Base-by-base conservation (phyloP, 2,113 vertebrate genomes). In the Xenus cinereus region DNA sequence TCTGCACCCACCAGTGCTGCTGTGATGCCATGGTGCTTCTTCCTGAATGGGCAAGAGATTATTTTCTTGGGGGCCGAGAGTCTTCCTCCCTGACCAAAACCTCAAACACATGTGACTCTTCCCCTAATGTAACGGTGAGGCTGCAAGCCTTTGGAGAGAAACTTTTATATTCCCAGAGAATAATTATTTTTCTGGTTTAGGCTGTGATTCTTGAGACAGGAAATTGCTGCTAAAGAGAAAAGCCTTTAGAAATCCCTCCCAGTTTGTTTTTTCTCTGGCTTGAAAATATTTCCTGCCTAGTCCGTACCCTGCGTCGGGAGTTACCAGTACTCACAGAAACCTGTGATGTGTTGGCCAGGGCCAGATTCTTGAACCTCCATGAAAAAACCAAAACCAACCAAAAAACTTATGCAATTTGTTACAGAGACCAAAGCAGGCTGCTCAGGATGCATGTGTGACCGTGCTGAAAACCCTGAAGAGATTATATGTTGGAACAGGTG, bases 11-110 rank as follows among this genome's bases (percentile, higher is more conserved):
- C 28, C 1, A 0, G 15, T 71, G 50, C 30, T 20, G 48, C 32
- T 1, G 39, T 6, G 17, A 26, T 37, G 17, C 62, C 30, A 14
- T 3, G 4, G 56, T 7, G 35, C 46, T 32, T 45, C 28, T 24
- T 60, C 43, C 48, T 2, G 0, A 67, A 35, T 0, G 4, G 39
- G 28, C 1, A 3, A 77, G 37, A 78, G 35, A 10, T 2, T 6
- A 19, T 46, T 14, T 9, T 30, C 46, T 51, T 0, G 0, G 33
- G 32, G 41, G 28, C 8, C 1, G 3, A 62, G 41, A 46, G 27
- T 41, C 45, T 15, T 51, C 8, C 14, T 71, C 45, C 64, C 20
- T 35, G 30, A n/a, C 20, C 35, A 22, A 64, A 75, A 45, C 33
- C 23, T 74, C 35, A 45, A 20, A 33, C 0, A 2, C 37, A 6